phyloP scores from a whole-genome alignment of 2,113 vertebrate genomes.

The Calyptomena viridis region DNA sequence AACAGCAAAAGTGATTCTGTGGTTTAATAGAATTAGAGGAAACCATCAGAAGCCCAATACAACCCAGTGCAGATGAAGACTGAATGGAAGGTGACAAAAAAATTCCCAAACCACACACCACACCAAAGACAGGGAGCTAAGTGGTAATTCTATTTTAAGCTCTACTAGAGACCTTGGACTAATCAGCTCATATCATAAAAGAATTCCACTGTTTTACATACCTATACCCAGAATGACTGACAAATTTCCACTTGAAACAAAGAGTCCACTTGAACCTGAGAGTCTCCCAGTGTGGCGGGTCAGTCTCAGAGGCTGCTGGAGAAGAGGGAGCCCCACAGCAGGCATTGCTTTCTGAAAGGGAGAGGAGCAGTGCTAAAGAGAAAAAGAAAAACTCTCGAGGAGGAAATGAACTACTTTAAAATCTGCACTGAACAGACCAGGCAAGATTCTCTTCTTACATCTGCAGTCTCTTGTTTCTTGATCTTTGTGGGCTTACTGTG shows the following conservation, averaged over 20 bases:
- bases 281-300: not conserved
- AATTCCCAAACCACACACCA: not conserved
- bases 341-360: not conserved
- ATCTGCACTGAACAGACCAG: not conserved
- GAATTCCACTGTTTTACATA: not conserved
- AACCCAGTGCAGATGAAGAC: not conserved
- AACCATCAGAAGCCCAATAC: not conserved
- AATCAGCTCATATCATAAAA: not conserved
- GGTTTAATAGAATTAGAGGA: conserved; percentile 22
- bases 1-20: conserved; percentile 15
- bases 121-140: not conserved
- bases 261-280: not conserved
- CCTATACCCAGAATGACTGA: not conserved
- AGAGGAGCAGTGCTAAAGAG: not conserved
- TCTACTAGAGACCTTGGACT: not conserved
- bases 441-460: not conserved
- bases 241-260: not conserved
- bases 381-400: not conserved
- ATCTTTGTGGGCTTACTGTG: not conserved
- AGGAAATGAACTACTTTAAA: not conserved
- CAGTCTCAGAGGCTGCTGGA: not conserved
- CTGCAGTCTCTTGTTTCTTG: not conserved
- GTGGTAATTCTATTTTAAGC: not conserved
- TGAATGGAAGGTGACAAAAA: conserved; percentile 12
- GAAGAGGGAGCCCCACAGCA: not conserved